Conservation (phyloP, 1,140 invertebrate genomes). For the Drosophila jambulina region DNA sequence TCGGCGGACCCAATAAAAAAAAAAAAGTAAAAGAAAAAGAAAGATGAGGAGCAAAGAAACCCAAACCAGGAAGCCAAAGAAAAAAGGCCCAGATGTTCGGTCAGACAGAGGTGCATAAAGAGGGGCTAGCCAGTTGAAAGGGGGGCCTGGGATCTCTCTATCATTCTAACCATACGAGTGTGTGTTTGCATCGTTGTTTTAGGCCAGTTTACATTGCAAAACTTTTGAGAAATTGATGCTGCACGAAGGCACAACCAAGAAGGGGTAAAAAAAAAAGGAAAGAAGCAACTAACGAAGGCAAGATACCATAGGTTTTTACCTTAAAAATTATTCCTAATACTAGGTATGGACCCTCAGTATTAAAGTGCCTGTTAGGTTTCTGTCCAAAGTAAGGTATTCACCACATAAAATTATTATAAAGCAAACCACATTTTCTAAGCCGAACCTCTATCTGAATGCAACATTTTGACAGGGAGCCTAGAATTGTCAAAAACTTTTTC, state of each 20-base stretch:
- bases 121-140: constrained; percentile 34
- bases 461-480: too few relatives aligned
- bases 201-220: constrained; percentile 41
- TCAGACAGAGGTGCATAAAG: constrained; percentile 3
- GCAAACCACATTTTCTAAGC: too few relatives aligned
- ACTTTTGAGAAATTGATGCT: constrained; percentile 40
- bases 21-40: background rate
- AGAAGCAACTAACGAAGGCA: background rate
- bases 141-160: constrained; percentile 11
- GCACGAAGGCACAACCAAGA: background rate
- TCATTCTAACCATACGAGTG: constrained; percentile 17
- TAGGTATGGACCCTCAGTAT: too few relatives aligned
- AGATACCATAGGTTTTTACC: background rate
- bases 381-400: too few relatives aligned
- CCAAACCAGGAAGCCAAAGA: constrained; percentile 64
- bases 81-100: constrained; percentile 38
- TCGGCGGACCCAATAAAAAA: constrained; percentile 42
- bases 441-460: too few relatives aligned
- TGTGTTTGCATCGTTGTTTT: constrained; percentile 49
- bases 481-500: too few relatives aligned
- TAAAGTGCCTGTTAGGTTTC: background rate
- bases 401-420: too few relatives aligned
- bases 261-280: background rate
- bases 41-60: constrained; percentile 6
- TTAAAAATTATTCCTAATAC: background rate